Conservation (phyloP, 2,113 vertebrate genomes). For the Romanogobio albipinnatus region DNA sequence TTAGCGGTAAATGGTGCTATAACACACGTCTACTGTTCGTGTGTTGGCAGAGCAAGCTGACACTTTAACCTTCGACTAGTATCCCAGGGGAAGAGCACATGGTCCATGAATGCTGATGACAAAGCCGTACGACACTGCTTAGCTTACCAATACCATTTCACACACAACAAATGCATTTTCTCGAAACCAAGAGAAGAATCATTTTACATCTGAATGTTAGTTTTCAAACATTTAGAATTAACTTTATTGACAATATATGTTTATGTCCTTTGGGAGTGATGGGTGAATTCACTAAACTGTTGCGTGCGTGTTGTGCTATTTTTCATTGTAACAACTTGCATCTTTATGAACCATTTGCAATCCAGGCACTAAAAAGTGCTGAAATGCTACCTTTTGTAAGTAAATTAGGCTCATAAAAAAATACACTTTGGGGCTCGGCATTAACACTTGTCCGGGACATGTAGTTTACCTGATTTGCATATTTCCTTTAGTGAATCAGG, state of each 20-base stretch:
- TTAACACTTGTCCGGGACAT: neutral
- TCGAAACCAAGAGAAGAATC: neutral
- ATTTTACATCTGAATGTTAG: neutral
- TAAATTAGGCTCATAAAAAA: neutral
- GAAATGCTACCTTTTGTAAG: neutral
- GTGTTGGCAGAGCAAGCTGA: slow-evolving; percentile 39
- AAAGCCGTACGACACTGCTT: neutral
- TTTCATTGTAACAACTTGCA: neutral
- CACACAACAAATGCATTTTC: neutral
- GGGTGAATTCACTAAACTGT: neutral
- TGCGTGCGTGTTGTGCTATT: neutral
- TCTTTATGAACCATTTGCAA: neutral
- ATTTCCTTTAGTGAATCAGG: neutral
- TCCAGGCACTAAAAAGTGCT: neutral
- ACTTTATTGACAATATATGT: too few species aligned
- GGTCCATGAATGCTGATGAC: slow-evolving; percentile 56
- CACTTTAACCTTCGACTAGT: slow-evolving; percentile 52
- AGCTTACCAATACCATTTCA: slow-evolving; percentile 19
- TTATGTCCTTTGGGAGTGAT: neutral
- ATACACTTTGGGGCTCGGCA: neutral
- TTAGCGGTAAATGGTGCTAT: slow-evolving; percentile 27
- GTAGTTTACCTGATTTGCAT: neutral
- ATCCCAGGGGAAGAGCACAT: slow-evolving; percentile 24
- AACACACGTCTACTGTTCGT: slow-evolving; percentile 37
- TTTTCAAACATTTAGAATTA: neutral